Conservation (phyloP, 2,797 vertebrate genomes). For the Salarias fasciatus region DNA sequence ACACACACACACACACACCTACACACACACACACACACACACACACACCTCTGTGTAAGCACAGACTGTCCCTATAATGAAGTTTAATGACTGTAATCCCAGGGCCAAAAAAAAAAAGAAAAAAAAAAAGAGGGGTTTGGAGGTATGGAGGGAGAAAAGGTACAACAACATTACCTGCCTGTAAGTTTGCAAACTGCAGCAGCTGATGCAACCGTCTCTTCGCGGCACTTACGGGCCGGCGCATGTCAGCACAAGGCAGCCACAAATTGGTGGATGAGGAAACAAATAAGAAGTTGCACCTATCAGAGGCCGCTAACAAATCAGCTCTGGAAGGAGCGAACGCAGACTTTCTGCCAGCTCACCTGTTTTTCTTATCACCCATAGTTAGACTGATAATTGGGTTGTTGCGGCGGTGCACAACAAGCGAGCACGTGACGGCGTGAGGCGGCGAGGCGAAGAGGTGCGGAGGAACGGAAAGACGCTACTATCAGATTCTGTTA, state of each 20-base stretch:
- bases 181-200: slow-evolving; percentile 34
- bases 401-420: too few relatives aligned
- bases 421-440: too few relatives aligned
- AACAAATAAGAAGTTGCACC: slow-evolving; percentile 2
- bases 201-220: slow-evolving; percentile 23
- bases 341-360: too few relatives aligned
- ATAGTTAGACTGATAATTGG: too few relatives aligned
- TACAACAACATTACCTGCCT: slow-evolving; percentile 50
- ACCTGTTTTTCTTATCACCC: too few relatives aligned
- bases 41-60: slow-evolving; percentile 62
- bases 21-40: slow-evolving; percentile 15
- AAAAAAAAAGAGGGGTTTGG: too few relatives aligned
- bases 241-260: slow-evolving; percentile 2
- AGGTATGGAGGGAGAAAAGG: slow-evolving; percentile 14
- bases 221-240: not conserved
- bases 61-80: slow-evolving; percentile 76
- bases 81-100: slow-evolving; percentile 77
- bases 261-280: not conserved
- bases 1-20: slow-evolving; percentile 33
- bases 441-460: too few relatives aligned
- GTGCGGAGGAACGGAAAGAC: too few relatives aligned
- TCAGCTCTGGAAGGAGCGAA: too few relatives aligned
- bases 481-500: too few relatives aligned
- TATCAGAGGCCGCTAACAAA: not conserved
- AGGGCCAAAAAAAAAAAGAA: slow-evolving; percentile 48